These are phyloP conservation scores for Epizoanthus ramosus DNA, from an alignment of 92 coral and sea anemone genomes.

Conservation along the genomic window DNA sequence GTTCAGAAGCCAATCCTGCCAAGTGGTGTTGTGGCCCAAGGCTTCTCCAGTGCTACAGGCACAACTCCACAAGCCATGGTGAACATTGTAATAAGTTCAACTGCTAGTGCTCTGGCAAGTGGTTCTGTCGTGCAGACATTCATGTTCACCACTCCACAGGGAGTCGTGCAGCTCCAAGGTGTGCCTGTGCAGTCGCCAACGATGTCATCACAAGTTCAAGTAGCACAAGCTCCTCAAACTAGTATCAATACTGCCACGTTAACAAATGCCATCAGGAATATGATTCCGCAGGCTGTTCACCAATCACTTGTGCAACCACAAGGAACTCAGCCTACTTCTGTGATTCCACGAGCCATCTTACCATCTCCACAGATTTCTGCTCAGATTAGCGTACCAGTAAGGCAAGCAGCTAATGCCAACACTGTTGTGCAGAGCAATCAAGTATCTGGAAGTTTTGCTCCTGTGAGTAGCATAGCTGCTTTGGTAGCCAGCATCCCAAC, in stretches of 20 bases:
- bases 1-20: conserved; percentile 37
- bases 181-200: conserved; percentile 21
- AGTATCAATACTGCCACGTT: conserved; percentile 1
- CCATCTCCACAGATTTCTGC: conserved; percentile 53
- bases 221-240: conserved; percentile 17
- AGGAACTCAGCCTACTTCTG: conserved; percentile 37
- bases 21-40: conserved; percentile 28
- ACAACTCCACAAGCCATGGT: conserved; percentile 32
- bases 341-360: conserved; percentile 50
- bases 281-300: conserved; percentile 15
- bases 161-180: conserved; percentile 40
- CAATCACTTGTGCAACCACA: neutral
- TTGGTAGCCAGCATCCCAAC: conserved; percentile 84
- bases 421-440: conserved; percentile 42
- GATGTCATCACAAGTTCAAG: neutral
- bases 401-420: conserved; percentile 62
- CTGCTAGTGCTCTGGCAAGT: conserved; percentile 30
- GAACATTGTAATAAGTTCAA: conserved; percentile 29
- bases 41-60: conserved; percentile 18
- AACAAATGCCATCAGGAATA: conserved; percentile 1
- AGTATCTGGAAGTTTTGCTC: conserved; percentile 48
- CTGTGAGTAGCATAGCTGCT: conserved; percentile 86
- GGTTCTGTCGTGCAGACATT: conserved; percentile 38
- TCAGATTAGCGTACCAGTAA: conserved; percentile 43
- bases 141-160: conserved; percentile 42